A percentile compares a stretch with the other conserved stretches of the same genome.
These are phyloP conservation scores for Cynopterus sphinx DNA, from an alignment of 2,797 vertebrate genomes.

Conservation along the genomic window DNA sequence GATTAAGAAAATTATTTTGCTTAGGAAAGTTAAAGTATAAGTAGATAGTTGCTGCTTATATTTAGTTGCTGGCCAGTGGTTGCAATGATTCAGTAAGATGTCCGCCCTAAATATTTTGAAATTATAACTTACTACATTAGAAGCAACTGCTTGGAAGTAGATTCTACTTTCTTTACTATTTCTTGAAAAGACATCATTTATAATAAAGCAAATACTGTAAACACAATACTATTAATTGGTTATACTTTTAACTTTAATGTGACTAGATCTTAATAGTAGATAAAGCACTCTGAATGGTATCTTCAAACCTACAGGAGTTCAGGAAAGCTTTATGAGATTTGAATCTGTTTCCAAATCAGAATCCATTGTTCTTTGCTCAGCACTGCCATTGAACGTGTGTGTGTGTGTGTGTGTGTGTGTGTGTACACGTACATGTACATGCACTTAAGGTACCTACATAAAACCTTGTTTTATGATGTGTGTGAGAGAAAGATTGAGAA, in stretches of 20 bases:
- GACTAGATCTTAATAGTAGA: background rate
- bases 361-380: background rate
- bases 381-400: background rate
- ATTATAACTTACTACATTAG: background rate
- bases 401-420: background rate
- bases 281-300: background rate
- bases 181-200: background rate
- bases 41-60: background rate
- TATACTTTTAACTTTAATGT: background rate
- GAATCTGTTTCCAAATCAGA: background rate
- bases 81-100: background rate
- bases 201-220: background rate
- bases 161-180: background rate
- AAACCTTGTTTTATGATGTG: background rate
- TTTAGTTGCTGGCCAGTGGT: background rate
- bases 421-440: too few relatives aligned
- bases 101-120: conserved; percentile 15
- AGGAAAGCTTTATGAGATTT: background rate
- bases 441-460: background rate
- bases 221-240: background rate
- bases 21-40: background rate
- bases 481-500: background rate
- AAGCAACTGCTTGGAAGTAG: background rate
- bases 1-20: background rate
- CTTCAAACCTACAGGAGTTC: background rate